phyloP scores from a whole-genome alignment of 2,888 invertebrate genomes.

The Exocentrus adspersus region DNA sequence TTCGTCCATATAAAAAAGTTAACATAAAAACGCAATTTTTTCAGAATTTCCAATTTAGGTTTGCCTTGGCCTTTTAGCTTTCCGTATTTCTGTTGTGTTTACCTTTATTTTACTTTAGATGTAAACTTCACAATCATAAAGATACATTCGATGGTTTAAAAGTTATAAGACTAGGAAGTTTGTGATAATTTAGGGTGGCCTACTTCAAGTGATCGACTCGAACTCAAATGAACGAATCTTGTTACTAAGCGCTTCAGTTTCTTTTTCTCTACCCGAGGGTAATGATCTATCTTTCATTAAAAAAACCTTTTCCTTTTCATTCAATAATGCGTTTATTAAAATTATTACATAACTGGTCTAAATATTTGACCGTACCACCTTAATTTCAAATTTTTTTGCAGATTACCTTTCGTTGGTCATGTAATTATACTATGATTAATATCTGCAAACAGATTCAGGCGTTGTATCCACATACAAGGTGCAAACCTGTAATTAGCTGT shows the following conservation, averaged over 20 bases:
- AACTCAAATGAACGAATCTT: not conserved
- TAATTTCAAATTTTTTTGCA: not conserved
- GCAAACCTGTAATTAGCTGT: not conserved
- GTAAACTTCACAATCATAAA: too few species aligned
- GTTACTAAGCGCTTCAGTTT: not conserved
- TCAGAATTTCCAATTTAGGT: too few species aligned
- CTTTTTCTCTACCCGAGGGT: not conserved
- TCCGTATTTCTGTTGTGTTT: too few species aligned
- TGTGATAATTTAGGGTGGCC: too few species aligned
- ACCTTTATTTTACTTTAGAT: too few species aligned
- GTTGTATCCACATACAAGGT: not conserved
- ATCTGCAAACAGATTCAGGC: not conserved
- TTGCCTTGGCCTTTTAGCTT: too few species aligned
- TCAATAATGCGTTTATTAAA: not conserved
- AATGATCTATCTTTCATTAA: not conserved
- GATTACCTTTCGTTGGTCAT: not conserved
- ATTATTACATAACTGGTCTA: not conserved
- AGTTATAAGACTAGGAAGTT: too few species aligned
- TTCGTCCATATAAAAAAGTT: too few species aligned
- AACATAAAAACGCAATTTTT: too few species aligned
- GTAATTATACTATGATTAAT: conserved; percentile 1
- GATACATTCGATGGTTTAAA: too few species aligned
- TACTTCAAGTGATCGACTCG: too few species aligned
- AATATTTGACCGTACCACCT: not conserved
- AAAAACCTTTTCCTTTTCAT: not conserved